Percentiles rank a stretch among this genome's conserved stretches.
These are phyloP conservation scores for Conus betulinus DNA, from an alignment of 1,140 invertebrate genomes.

Conservation along the genomic window DNA sequence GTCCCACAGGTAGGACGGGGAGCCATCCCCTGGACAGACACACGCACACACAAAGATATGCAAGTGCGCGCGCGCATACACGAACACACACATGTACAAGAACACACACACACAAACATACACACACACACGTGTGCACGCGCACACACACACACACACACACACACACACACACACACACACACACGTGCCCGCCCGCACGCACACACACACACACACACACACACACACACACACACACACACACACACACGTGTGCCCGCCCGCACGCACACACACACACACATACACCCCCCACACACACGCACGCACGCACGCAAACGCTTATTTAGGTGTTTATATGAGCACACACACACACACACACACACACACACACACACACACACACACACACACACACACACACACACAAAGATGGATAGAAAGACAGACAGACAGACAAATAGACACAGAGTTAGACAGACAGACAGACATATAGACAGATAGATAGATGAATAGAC, in stretches of 20 bases:
- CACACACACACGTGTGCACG: background rate
- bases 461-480: too few species aligned
- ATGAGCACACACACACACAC: background rate
- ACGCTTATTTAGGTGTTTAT: background rate
- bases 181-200: background rate
- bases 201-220: background rate
- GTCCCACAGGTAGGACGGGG: slow-evolving; percentile 21
- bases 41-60: background rate
- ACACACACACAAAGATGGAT: too few species aligned
- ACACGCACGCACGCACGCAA: background rate
- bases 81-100: background rate
- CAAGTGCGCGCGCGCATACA: background rate
- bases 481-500: too few species aligned
- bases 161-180: background rate
- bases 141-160: background rate
- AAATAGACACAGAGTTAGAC: too few species aligned
- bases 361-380: background rate
- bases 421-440: too few species aligned
- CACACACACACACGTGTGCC: background rate
- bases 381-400: too few species aligned
- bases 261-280: background rate
- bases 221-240: slow-evolving; percentile 13
- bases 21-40: slow-evolving; percentile 7
- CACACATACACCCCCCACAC: background rate
- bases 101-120: background rate